Conservation (phyloP, 1,140 invertebrate species). For the Leptinotarsa texana region DNA sequence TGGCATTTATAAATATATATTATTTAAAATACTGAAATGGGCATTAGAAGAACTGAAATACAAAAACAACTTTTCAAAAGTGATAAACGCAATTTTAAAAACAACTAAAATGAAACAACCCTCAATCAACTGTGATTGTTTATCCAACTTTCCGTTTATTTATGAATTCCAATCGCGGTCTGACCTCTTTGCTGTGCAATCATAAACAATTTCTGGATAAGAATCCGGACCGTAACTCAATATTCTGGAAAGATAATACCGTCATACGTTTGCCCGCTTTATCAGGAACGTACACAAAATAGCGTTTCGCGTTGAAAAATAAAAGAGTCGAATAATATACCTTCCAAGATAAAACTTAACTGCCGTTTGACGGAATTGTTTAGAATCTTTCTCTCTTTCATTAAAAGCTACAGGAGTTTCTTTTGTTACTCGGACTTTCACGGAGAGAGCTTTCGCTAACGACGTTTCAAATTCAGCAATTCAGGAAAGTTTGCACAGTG, state of each 20-base stretch:
- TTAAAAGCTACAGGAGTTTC: slow-evolving; percentile 3
- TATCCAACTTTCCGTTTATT: neutral
- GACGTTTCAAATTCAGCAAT: no score
- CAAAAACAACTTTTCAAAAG: no score
- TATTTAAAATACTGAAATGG: no score
- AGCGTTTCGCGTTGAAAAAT: neutral
- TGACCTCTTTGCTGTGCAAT: neutral
- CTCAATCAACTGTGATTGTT: neutral
- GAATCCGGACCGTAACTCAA: neutral
- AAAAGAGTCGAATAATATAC: slow-evolving; percentile 12
- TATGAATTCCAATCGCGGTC: neutral
- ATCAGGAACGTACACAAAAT: neutral
- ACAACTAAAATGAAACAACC: neutral
- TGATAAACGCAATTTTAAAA: no score
- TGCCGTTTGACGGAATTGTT: neutral
- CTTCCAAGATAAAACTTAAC: neutral
- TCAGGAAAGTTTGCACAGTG: no score
- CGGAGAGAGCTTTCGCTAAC: neutral
- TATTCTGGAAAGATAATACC: slow-evolving; percentile 7
- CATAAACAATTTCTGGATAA: neutral
- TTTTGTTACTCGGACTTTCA: neutral
- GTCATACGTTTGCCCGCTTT: neutral
- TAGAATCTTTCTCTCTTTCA: neutral
- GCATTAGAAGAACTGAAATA: no score
- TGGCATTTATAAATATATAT: no score